Conservation (phyloP, 2,113 vertebrate species). For the Aldabrachelys gigantea region DNA sequence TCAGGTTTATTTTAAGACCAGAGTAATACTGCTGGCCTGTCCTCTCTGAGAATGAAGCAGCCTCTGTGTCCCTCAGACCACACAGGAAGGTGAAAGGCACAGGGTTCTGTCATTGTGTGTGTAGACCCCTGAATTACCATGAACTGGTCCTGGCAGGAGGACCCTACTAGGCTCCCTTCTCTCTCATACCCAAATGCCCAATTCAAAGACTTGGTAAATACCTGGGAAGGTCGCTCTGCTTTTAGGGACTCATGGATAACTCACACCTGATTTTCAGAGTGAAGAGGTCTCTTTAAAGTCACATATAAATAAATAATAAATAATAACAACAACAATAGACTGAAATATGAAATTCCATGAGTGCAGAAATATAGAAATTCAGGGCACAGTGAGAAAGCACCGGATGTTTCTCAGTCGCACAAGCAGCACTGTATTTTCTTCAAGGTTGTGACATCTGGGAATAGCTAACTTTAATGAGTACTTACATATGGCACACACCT, state of each 20-base stretch:
- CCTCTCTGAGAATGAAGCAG: neutral
- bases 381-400: neutral
- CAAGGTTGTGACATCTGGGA: neutral
- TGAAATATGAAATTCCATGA: neutral
- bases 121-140: neutral
- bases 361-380: neutral
- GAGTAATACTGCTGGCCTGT: neutral
- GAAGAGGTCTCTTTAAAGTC: neutral
- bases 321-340: neutral
- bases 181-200: neutral
- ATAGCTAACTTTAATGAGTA: neutral
- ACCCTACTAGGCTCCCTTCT: rapidly evolving
- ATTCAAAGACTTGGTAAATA: rapidly evolving
- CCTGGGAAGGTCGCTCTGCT: neutral
- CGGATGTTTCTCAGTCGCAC: neutral
- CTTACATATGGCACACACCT: neutral
- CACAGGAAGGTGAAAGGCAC: neutral
- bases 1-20: neutral
- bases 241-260: neutral
- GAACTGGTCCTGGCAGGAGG: rapidly evolving
- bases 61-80: neutral
- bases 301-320: neutral
- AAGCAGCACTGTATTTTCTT: slow-evolving; percentile 4
- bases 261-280: neutral
- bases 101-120: neutral